A percentile compares a stretch with the other conserved stretches of the same genome.
Evolutionary conservation across 2,113 vertebrate genomes (phyloP).

Genomic region (Solenodon paradoxus): DNA sequence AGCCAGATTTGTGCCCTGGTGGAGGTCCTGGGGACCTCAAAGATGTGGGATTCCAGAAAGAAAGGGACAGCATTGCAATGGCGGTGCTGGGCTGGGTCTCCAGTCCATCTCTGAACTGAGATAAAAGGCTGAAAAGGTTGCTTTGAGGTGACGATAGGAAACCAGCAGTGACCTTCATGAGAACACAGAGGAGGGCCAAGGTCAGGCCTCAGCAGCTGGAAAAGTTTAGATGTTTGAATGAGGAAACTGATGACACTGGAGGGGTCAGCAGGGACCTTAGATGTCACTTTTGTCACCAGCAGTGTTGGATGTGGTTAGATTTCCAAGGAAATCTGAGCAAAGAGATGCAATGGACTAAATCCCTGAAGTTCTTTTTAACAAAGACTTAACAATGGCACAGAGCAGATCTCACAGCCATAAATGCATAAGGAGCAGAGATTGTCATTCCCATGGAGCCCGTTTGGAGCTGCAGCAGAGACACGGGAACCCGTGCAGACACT

Average conservation of each 20-base stretch:
- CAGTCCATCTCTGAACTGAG: too few species aligned
- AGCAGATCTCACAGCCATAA: not conserved
- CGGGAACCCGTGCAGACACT: too few species aligned
- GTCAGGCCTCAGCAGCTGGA: not conserved
- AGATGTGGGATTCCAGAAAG: not conserved
- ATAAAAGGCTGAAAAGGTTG: too few species aligned
- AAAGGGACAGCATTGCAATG: not conserved
- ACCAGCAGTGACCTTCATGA: not conserved
- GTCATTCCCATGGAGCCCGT: not conserved
- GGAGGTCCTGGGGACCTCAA: fast-evolving
- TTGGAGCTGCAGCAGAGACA: not conserved
- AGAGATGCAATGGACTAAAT: not conserved
- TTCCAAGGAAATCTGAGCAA: not conserved
- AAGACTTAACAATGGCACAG: not conserved
- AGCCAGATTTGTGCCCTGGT: too few species aligned
- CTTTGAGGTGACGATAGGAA: fast-evolving
- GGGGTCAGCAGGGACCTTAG: fast-evolving
- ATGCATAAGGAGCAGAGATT: not conserved
- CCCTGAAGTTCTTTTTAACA: not conserved
- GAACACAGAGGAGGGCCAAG: not conserved
- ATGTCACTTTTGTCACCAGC: not conserved
- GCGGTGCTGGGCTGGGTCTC: too few species aligned
- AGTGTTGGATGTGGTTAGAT: not conserved
- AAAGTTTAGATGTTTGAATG: not conserved
- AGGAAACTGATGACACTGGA: not conserved